Evolutionary conservation across 1,140 invertebrate genomes (phyloP).

Genomic region (Neodiprion fabricii): DNA sequence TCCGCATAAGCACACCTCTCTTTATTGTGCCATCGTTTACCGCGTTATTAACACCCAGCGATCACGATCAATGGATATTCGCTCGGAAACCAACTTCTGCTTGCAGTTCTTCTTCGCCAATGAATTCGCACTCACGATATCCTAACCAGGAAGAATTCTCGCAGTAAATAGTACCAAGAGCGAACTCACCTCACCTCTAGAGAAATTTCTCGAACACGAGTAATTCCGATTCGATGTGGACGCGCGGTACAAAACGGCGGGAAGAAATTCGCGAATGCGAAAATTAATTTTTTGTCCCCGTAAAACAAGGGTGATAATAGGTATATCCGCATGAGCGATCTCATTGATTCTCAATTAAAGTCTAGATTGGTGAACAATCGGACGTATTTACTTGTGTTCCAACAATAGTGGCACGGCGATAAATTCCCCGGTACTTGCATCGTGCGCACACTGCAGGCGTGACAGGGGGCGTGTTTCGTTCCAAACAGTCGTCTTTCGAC

Average conservation of each 20-base stretch:
- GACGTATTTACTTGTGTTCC: conserved; percentile 50
- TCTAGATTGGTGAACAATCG: conserved; percentile 54
- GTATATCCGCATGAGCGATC: conserved; percentile 41
- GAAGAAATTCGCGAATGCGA: neutral
- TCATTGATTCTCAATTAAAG: conserved; percentile 58
- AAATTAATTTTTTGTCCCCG: neutral
- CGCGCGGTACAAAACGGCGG: neutral
- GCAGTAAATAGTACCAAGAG: too few species aligned
- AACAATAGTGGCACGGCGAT: conserved; percentile 49
- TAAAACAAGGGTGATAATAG: conserved; percentile 8
- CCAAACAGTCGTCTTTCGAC: conserved; percentile 57
- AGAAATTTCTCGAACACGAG: too few species aligned
- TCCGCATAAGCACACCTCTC: conserved; percentile 46
- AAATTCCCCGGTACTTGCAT: conserved; percentile 44
- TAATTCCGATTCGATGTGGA: too few species aligned
- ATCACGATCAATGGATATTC: conserved; percentile 36
- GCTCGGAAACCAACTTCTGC: too few species aligned
- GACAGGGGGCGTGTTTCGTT: conserved; percentile 59
- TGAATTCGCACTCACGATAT: neutral
- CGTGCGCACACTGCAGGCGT: conserved; percentile 41
- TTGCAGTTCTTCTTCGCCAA: neutral
- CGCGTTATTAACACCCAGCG: conserved; percentile 48
- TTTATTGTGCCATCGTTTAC: conserved; percentile 39
- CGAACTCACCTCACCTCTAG: too few species aligned
- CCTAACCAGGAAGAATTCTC: too few species aligned